phyloP scores from a whole-genome alignment of 2,113 vertebrate species.

The Amphiprion percula region DNA sequence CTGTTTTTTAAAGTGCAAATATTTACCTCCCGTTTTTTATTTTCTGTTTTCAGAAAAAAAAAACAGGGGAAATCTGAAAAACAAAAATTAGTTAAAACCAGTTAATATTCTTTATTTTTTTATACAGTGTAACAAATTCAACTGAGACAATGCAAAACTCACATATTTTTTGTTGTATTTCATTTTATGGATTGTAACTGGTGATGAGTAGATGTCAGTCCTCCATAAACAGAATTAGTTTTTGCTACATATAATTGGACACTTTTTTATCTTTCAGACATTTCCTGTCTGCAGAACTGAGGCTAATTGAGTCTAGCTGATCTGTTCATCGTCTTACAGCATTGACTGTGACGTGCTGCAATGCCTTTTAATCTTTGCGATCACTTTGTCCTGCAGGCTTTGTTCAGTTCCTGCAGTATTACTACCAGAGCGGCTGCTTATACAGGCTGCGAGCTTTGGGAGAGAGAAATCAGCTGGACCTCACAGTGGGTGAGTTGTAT shows the following conservation, averaged over 20 bases:
- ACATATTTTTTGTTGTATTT: not conserved
- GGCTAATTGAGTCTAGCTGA: not conserved
- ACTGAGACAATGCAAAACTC: no score
- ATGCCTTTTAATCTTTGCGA: not conserved
- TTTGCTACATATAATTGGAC: no score
- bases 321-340: not conserved
- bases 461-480: conserved; percentile 95
- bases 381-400: conserved; percentile 85
- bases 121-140: no score
- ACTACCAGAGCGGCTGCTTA: conserved; percentile 97
- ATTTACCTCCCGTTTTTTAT: no score
- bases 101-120: no score
- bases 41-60: no score
- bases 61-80: no score
- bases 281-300: not conserved
- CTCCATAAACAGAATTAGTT: no score
- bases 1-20: no score
- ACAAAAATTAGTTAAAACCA: no score
- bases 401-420: conserved; percentile 98
- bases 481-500: conserved; percentile 93
- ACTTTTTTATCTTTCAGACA: no score
- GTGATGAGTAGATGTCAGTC: not conserved
- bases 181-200: not conserved
- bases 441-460: conserved; percentile 94
- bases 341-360: conserved; percentile 1